A percentile compares a stretch with the other conserved stretches of the same genome.
These are phyloP conservation scores for Phylloscopus trochilus DNA, from an alignment of 2,113 vertebrate species.

Conservation along the genomic window DNA sequence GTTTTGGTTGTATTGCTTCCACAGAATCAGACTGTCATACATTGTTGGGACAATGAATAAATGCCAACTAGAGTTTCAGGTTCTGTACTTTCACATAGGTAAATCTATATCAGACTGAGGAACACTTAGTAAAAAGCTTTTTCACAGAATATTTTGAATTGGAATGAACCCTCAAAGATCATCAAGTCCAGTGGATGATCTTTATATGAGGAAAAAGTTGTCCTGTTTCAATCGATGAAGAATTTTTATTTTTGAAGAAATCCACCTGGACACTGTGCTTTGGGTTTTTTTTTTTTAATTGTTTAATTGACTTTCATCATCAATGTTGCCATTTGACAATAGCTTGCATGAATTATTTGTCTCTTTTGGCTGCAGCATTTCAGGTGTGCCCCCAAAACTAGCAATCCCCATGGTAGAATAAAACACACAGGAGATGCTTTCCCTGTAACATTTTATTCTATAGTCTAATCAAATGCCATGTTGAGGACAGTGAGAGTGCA, in stretches of 20 bases:
- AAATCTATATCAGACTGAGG: neutral
- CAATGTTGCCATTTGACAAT: neutral
- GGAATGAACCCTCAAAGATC: neutral
- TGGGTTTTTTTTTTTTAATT: neutral
- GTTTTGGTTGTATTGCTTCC: neutral
- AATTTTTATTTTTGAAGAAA: neutral
- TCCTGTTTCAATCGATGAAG: neutral
- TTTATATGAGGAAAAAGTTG: neutral
- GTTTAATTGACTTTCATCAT: neutral
- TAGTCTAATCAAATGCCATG: neutral
- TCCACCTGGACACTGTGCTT: rapidly evolving
- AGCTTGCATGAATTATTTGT: neutral
- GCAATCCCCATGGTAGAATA: neutral
- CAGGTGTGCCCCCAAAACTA: neutral
- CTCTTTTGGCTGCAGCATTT: neutral
- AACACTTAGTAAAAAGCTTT: neutral
- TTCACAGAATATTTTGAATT: neutral
- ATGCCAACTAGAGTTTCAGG: neutral
- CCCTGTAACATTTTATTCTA: neutral
- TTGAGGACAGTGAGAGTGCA: neutral
- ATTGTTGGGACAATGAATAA: neutral
- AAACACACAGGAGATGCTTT: neutral
- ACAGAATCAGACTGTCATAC: neutral
- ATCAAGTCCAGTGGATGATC: neutral
- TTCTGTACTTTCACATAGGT: neutral